Evolutionary conservation across 1,140 invertebrate genomes (phyloP), one percentile per base, ranked within the genome.

Genomic region (Fopius arisanus): DNA sequence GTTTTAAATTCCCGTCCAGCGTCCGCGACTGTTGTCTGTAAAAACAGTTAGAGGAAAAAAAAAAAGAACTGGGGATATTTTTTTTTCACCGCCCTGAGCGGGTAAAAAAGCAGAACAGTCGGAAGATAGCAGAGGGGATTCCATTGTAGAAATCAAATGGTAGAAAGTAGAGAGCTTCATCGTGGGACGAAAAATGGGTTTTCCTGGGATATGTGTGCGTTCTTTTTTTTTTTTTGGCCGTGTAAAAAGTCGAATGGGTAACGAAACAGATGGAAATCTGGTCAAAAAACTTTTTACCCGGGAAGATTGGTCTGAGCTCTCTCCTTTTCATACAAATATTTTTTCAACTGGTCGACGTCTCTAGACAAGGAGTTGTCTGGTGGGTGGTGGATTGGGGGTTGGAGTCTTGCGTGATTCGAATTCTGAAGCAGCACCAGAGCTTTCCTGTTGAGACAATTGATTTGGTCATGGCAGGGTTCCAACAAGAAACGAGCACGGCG

Each of bases 391-490:
- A n/a, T 6, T 6, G 16, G 43, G 16, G 43, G 9, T 3, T 6
- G 28, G 37, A 59, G 68, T 75, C 40, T 76, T 70, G 72, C 72
- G 74, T 79, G 78, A 76, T 78, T 78, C 73, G 78, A 79, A 75
- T 76, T 67, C 73, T 78, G 73, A 66, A 72, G 75, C 77, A 79
- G 77, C 74, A 72, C 70, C 77, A n/a, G 62, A 68, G 67, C 74
- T 72, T 71, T 69, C 66, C 59, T 66, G 69, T 66, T 59, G 77
- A 76, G 76, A 79, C 77, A 80, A 80, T 80, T 79, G 78, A 80
- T 79, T 78, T 79, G 51, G 68, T 59, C 67, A 74, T 78, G 79
- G 79, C 78, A 78, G 75, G 48, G 77, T 79, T 79, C 78, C 79
- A 79, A 54, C 62, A 31, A 65, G 29, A 65, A 65, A 70, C 67